Base-by-base conservation (phyloP, 2,113 vertebrate species). In the Hucho hucho region DNA sequence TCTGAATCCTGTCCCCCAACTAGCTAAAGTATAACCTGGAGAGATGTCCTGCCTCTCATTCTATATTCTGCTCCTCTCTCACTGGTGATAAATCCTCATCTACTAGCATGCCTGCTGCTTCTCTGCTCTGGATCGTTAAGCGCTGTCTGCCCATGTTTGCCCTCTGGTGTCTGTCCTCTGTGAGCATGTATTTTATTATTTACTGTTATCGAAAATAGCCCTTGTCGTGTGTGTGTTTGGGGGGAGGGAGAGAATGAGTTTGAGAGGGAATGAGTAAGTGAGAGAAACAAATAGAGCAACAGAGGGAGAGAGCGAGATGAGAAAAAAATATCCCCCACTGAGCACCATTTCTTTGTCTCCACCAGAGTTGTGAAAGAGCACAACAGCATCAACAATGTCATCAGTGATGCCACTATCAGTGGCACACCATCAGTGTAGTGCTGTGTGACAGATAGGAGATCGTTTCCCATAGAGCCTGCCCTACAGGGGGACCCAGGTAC, bases 191-290 rank as follows among this genome's bases (percentile, higher is more conserved):
- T n/a, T 16, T 82, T 16, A 18, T 18, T 83, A 61, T 75, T 86
- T 79, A 83, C 77, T 76, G 82, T 75, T 83, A 78, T 85, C 79
- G 75, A 83, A 89, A 86, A 76, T 73, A 77, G 64, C 76, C 72
- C 59, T 76, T 72, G 72, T 37, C 76, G 79, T 53, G 64, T 64
- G 24, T 53, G 65, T 1, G 12, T 43, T 59, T 72, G 32, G 37
- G 9, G 37, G 2, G 37, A 43, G 70, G 75, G 26, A n/a, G 47
- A 53, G 13, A 70, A 14, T 20, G 43, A 53, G 65, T 43, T 43
- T 43, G 37, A 43, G 37, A 43, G 9, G 9, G 37, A 43, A 43
- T 43, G 37, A 53, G 22, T 7, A 13, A 67, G 73, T 74, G 81
- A 75, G 24, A 69, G 26, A 7, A 47, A 70, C 65, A 77, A 11